Conservation (phyloP, 2,113 vertebrate genomes). For the Bambusicola thoracicus region DNA sequence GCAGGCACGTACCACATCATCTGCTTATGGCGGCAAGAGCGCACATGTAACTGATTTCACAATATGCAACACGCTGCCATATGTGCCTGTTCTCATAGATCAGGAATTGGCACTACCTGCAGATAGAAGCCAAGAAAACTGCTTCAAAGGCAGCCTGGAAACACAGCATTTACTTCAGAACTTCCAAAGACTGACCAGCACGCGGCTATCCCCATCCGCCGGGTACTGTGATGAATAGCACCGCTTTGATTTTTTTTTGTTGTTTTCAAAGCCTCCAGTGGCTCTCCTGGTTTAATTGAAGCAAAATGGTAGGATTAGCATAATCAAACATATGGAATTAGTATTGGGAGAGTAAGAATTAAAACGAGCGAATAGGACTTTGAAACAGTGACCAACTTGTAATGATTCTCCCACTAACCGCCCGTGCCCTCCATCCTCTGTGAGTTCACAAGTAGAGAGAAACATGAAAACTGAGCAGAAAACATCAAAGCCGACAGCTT, state of each 20-base stretch:
- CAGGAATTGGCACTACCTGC: background rate
- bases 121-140: background rate
- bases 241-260: background rate
- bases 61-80: background rate
- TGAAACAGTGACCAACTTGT: background rate
- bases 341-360: background rate
- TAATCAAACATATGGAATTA: slow-evolving; percentile 24
- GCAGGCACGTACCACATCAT: background rate
- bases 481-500: background rate
- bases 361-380: background rate
- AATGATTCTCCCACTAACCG: background rate
- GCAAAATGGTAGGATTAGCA: background rate
- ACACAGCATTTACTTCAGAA: background rate
- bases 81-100: background rate
- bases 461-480: background rate
- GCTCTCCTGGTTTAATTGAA: slow-evolving; percentile 7
- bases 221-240: background rate
- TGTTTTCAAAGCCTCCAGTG: background rate
- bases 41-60: background rate
- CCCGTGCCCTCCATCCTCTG: background rate
- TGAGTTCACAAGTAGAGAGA: background rate
- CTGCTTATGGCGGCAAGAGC: background rate
- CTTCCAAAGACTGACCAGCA: background rate
- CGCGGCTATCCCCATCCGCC: accelerated
- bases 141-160: background rate